Base-by-base conservation (phyloP, 2,113 vertebrate genomes). In the Bufo bufo region DNA sequence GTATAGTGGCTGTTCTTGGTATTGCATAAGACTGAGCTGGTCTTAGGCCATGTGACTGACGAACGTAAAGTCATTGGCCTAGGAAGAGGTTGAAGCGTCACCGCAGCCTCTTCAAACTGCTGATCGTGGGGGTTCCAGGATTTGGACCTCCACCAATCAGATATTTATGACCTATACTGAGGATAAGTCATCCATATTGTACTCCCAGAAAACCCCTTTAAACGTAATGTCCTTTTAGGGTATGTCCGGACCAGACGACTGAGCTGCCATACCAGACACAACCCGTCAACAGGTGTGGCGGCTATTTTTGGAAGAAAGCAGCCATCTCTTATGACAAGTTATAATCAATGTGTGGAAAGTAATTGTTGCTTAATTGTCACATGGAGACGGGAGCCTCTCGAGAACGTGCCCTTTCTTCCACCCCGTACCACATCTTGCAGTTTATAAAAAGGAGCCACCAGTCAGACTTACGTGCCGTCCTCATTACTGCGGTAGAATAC, bases 401-500 rank as follows among this genome's bases (percentile, higher is more conserved):
- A 14, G 3, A 47, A 13, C 3, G 6, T 20, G 47, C 72, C 72
- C 45, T 47, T 74, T 74, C 66, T 47, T 47, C 14, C 47, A 47
- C 72, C 72, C 45, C 10, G 72, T 49, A 49, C 7, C 17, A 49
- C 3, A 4, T 20, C 43, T 20, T 17, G 66, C 6, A 7, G 4
- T 72, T 74, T 74, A 43, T 74, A 74, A 74, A 47, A 74, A 47
- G 45, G 3, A 74, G 71, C 19, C 14, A 59, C 33, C 45, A 7
- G 20, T 85, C 69, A 59, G n/a, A 93, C 98, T 97, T 94, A 99
- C 98, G 98, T 99, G 94, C 98, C 98, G 0, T 99, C 98, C 90
- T 99, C 98, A 0, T 99, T 99, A 93, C 98, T 99, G 89, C 98
- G 96, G 91, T 98, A 99, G 95, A 99, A 99, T 85, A 99, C 98